Evolutionary conservation across 1,140 invertebrate species (phyloP).

Genomic region (Metaphire vulgaris): DNA sequence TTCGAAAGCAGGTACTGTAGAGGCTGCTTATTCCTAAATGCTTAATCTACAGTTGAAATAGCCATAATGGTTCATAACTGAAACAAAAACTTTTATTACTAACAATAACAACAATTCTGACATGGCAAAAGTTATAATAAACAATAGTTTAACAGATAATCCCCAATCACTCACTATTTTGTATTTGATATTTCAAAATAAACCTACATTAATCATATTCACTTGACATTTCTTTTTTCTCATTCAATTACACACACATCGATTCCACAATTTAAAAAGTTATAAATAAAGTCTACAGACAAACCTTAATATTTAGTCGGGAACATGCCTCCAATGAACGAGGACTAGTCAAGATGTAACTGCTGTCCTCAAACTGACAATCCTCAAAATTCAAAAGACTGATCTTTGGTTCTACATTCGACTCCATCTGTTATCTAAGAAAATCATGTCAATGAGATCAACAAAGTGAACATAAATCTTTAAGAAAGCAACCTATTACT

Average conservation of each 20-base stretch:
- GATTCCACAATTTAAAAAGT: neutral
- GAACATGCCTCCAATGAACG: conserved; percentile 56
- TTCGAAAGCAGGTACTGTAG: no score
- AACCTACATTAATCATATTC: neutral
- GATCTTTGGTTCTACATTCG: conserved; percentile 28
- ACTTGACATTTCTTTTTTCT: no score
- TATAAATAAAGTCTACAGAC: neutral
- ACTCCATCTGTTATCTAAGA: neutral
- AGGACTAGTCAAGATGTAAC: conserved; percentile 57
- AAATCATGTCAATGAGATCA: neutral
- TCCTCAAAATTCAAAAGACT: conserved; percentile 55
- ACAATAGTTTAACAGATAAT: neutral
- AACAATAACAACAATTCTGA: neutral
- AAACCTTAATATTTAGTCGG: conserved; percentile 54
- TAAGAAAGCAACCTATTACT: no score
- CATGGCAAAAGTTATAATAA: neutral
- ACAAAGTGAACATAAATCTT: no score
- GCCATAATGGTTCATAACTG: no score
- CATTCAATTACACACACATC: no score
- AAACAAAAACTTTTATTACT: no score
- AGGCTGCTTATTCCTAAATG: no score
- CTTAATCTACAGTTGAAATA: no score
- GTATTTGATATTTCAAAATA: neutral
- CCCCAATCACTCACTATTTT: neutral
- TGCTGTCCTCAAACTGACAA: conserved; percentile 50